Percentiles rank a stretch among this genome's conserved stretches.
phyloP scores from a whole-genome alignment of 2,888 invertebrate species.

The Amblyjoppa fuscipennis region DNA sequence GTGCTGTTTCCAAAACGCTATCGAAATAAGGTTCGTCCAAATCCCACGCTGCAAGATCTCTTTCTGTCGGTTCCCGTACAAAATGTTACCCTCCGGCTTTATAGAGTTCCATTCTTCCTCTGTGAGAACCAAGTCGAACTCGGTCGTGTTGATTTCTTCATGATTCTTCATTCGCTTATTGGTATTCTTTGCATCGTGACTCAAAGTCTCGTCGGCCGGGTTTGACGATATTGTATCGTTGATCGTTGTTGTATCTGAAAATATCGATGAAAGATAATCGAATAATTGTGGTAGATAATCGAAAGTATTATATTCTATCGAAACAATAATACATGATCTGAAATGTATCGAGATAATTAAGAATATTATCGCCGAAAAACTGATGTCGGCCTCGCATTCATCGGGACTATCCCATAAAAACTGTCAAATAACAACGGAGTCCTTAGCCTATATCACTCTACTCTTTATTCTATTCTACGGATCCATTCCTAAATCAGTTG shows the following conservation, averaged over 20 bases:
- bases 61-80: background rate
- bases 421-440: background rate
- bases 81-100: constrained; percentile 36
- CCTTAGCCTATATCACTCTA: background rate
- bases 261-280: background rate
- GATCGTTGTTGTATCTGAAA: background rate
- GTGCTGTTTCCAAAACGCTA: background rate
- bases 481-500: background rate
- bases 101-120: constrained; percentile 52
- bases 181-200: background rate
- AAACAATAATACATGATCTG: background rate
- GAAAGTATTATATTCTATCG: background rate
- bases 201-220: background rate
- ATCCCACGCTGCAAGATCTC: constrained; percentile 29
- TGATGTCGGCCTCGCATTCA: too few species aligned
- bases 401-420: background rate
- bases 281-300: background rate
- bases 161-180: background rate
- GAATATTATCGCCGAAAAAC: too few species aligned
- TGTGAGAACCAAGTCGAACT: background rate
- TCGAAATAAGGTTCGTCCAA: constrained; percentile 58
- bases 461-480: background rate
- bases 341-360: too few species aligned
- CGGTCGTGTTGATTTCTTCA: background rate
- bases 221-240: background rate